Conservation (phyloP, 2,113 vertebrate species). For the Lontra canadensis region DNA sequence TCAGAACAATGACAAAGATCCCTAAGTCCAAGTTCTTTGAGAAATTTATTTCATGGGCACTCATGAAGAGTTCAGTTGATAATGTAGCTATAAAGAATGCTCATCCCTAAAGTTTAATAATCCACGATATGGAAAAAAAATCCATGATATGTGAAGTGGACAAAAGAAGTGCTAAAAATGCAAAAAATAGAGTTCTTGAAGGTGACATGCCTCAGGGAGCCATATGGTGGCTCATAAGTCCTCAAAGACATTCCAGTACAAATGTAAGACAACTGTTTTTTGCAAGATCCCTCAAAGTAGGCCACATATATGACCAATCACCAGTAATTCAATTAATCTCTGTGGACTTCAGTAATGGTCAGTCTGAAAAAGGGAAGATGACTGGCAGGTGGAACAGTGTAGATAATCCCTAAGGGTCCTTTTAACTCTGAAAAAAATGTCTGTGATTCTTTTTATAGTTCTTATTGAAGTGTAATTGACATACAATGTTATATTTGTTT, state of each 20-base stretch:
- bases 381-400: neutral
- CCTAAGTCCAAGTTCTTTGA: neutral
- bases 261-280: neutral
- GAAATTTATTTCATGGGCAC: neutral
- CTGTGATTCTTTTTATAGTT: neutral
- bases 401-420: neutral
- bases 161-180: neutral
- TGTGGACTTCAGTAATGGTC: neutral
- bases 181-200: neutral
- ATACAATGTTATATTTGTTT: neutral
- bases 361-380: neutral
- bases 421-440: neutral
- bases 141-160: neutral
- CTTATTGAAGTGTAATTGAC: neutral
- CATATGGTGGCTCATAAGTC: neutral
- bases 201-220: neutral
- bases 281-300: neutral
- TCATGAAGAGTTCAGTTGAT: neutral
- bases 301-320: neutral
- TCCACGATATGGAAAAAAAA: neutral
- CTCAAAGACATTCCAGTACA: neutral
- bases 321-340: neutral
- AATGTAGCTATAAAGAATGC: neutral
- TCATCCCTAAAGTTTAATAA: neutral
- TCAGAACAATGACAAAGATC: conserved; percentile 17